A percentile compares a stretch with the other conserved stretches of the same genome.
Conservation (phyloP, 2,113 vertebrate species). For the Siphamia tubifer region DNA sequence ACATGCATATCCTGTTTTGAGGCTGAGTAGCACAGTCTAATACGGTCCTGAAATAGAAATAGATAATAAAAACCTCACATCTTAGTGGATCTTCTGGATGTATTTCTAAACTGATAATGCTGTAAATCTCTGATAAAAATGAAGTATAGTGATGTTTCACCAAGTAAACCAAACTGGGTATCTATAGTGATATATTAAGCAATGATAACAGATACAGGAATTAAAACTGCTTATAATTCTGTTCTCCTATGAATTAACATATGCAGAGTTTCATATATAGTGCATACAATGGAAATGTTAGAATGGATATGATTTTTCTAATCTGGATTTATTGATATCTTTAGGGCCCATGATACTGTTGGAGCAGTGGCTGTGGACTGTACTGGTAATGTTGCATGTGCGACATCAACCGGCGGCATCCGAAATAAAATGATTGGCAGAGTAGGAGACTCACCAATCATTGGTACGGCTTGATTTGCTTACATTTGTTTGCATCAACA, state of each 20-base stretch:
- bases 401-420: slow-evolving; percentile 81
- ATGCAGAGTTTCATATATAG: too few relatives aligned
- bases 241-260: not conserved
- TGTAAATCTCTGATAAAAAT: not conserved
- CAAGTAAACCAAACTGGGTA: too few relatives aligned
- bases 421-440: slow-evolving; percentile 85
- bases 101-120: not conserved
- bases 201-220: too few relatives aligned
- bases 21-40: not conserved
- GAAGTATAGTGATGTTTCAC: too few relatives aligned
- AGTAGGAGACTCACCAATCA: slow-evolving; percentile 83
- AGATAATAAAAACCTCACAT: too few relatives aligned
- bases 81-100: too few relatives aligned
- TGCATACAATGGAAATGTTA: too few relatives aligned
- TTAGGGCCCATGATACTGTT: slow-evolving; percentile 80
- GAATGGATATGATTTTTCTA: too few relatives aligned
- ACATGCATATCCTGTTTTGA: not conserved
- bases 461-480: slow-evolving; percentile 70
- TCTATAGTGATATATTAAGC: too few relatives aligned
- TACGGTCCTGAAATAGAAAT: not conserved
- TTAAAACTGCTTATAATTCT: too few relatives aligned
- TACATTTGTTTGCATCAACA: too few relatives aligned
- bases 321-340: not conserved
- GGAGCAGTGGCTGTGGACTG: slow-evolving; percentile 78
- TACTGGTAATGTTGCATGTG: slow-evolving; percentile 79